Evolutionary conservation across 2,888 invertebrate species (phyloP).

Genomic region (Lasioglossum pauxillum): DNA sequence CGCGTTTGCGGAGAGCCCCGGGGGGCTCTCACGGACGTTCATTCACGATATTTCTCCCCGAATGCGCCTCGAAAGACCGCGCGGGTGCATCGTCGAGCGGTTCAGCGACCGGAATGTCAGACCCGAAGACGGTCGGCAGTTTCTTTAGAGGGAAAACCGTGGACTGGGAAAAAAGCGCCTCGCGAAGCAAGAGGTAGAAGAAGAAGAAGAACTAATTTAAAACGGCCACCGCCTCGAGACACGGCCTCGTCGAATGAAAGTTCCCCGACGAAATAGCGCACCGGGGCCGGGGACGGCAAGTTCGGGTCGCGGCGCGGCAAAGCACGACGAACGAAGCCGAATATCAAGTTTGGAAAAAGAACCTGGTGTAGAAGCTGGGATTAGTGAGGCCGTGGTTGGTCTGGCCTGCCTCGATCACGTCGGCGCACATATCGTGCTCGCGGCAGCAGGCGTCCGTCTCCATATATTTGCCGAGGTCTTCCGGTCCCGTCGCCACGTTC

Average conservation of each 20-base stretch:
- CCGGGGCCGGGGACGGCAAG: not conserved
- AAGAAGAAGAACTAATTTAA: constrained; percentile 43
- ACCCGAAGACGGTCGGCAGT: not conserved
- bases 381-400: constrained; percentile 77
- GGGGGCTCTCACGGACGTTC: not conserved
- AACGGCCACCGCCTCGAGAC: constrained; percentile 27
- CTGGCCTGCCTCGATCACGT: constrained; percentile 74
- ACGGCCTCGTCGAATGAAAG: constrained; percentile 13
- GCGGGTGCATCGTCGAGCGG: not conserved
- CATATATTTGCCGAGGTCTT: constrained; percentile 75
- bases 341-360: constrained; percentile 23
- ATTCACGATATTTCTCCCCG: not conserved
- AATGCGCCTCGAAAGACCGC: not conserved
- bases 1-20: not conserved
- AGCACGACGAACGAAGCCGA: not conserved
- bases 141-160: constrained; percentile 5
- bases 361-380: constrained; percentile 78
- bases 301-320: not conserved
- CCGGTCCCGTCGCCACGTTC: constrained; percentile 73
- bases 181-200: not conserved
- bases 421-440: constrained; percentile 79
- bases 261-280: not conserved
- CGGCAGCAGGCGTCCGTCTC: constrained; percentile 81
- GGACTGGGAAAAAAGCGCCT: constrained; percentile 13
- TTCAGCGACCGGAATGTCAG: constrained; percentile 6